Percentiles rank a stretch among this genome's conserved stretches.
These are phyloP conservation scores for Sebastes kiyomatsui DNA, from an alignment of 2,797 vertebrate species.

Conservation along the genomic window DNA sequence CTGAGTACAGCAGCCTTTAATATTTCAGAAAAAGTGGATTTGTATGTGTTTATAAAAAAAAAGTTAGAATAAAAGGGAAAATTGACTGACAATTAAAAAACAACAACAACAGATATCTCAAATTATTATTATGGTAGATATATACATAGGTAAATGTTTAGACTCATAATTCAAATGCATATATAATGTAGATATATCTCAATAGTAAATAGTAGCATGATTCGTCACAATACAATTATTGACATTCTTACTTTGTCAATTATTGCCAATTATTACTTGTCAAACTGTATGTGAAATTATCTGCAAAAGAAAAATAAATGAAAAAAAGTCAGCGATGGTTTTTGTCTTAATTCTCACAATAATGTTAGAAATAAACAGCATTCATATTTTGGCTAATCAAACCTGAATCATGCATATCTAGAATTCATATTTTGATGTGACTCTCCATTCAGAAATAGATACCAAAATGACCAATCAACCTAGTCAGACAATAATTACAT, in stretches of 20 bases:
- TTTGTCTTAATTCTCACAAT: neutral
- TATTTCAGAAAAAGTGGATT: neutral
- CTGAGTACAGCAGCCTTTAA: neutral
- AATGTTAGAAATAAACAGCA: neutral
- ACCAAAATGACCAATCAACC: neutral
- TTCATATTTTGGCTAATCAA: neutral
- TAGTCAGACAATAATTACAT: neutral
- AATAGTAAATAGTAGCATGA: neutral
- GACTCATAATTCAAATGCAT: neutral
- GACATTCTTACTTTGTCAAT: neutral
- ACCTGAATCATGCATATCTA: neutral
- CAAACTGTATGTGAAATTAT: neutral
- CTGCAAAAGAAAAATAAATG: neutral
- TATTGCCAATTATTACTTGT: neutral
- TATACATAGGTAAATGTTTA: neutral
- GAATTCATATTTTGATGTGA: neutral
- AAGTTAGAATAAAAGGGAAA: neutral
- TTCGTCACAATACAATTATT: neutral
- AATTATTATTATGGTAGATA: neutral
- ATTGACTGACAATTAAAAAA: neutral
- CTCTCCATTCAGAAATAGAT: neutral
- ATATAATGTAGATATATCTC: neutral
- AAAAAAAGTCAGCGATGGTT: neutral
- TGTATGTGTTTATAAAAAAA: neutral
- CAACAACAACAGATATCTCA: neutral